A percentile compares a stretch with the other conserved stretches of the same genome.
phyloP scores from a whole-genome alignment of 2,797 vertebrate species.

The Periparus ater region DNA sequence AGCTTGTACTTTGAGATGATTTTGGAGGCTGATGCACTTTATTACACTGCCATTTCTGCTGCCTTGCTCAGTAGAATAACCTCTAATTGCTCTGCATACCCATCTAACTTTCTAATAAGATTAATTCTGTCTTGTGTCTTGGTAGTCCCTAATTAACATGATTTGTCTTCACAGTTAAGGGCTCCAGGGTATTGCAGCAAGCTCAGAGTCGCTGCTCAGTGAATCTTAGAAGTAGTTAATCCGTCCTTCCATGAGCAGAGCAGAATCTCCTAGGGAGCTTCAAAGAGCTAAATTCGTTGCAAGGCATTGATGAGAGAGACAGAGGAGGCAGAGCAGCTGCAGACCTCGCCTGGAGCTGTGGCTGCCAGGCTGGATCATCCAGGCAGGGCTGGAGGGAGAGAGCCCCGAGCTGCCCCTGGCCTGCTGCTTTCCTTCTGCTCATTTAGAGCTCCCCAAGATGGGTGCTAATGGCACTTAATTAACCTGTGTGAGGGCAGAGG shows the following conservation, averaged over 20 bases:
- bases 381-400: neutral
- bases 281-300: neutral
- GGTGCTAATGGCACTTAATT: neutral
- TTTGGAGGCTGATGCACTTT: neutral
- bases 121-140: constrained; percentile 20
- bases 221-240: neutral
- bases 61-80: neutral
- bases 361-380: neutral
- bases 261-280: neutral
- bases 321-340: neutral
- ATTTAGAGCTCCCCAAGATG: neutral
- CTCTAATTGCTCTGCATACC: constrained; percentile 3
- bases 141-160: constrained; percentile 34
- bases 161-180: constrained; percentile 28
- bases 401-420: neutral
- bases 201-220: neutral
- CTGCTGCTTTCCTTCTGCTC: neutral
- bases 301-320: neutral
- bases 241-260: neutral
- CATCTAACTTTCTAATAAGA: constrained; percentile 22
- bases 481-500: neutral
- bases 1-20: neutral
- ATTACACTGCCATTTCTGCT: neutral
- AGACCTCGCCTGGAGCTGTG: neutral
- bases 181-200: neutral